A percentile compares a stretch with the other conserved stretches of the same genome.
Conservation (phyloP, 2,888 invertebrate species). For the Sarcophaga caerulescens region DNA sequence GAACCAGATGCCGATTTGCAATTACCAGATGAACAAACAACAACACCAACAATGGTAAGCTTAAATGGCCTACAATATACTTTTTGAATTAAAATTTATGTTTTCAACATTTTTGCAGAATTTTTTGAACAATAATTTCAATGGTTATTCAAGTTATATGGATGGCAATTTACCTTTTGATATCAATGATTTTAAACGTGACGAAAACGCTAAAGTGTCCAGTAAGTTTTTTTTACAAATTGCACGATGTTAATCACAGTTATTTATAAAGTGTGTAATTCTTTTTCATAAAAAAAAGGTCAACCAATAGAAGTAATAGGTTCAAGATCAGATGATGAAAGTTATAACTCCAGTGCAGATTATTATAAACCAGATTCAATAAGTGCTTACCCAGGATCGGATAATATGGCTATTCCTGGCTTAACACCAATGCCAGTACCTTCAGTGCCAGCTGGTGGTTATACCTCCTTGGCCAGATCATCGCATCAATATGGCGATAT, state of each 20-base stretch:
- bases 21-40: constrained; percentile 83
- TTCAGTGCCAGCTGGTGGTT: constrained; percentile 74
- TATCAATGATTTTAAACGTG: constrained; percentile 81
- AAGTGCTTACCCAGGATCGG: constrained; percentile 72
- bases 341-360: constrained; percentile 80
- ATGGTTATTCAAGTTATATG: constrained; percentile 85
- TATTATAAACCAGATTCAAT: constrained; percentile 82
- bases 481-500: constrained; percentile 71
- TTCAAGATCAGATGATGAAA: constrained; percentile 82
- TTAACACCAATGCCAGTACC: constrained; percentile 73
- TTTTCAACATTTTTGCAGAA: constrained; percentile 70
- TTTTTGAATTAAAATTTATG: neutral
- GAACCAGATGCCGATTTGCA: constrained; percentile 92
- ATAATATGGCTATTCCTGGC: constrained; percentile 70
- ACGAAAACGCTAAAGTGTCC: constrained; percentile 71
- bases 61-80: neutral
- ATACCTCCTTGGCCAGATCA: constrained; percentile 72
- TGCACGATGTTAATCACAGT: neutral
- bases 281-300: constrained; percentile 74
- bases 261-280: neutral
- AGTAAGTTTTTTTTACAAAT: constrained; percentile 52
- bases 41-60: constrained; percentile 74
- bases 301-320: constrained; percentile 84
- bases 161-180: constrained; percentile 85
- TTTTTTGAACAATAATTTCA: constrained; percentile 78